A percentile compares a stretch with the other conserved stretches of the same genome.
Conservation (phyloP, 1,140 invertebrate genomes). For the Antheraea pernyi region DNA sequence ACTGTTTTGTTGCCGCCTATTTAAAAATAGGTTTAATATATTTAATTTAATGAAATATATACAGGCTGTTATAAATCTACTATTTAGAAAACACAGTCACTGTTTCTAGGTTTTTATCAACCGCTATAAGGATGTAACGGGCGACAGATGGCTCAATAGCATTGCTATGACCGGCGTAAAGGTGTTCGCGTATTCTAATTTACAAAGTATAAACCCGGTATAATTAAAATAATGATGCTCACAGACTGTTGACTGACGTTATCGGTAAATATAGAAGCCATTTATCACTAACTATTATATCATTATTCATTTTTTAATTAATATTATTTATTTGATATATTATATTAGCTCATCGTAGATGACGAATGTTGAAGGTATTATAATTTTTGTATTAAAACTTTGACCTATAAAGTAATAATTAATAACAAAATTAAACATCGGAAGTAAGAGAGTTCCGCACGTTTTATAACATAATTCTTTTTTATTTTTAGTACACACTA, state of each 20-base stretch:
- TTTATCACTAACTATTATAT: background rate
- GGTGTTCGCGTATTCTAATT: conserved; percentile 13
- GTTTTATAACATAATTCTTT: no score
- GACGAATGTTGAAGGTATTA: no score
- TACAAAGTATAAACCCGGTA: background rate
- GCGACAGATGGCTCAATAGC: conserved; percentile 6
- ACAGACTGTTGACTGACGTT: conserved; percentile 1
- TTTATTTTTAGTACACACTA: no score
- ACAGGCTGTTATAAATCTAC: background rate
- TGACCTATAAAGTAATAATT: no score
- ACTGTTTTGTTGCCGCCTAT: no score
- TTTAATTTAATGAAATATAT: no score
- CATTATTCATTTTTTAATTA: conserved; percentile 4
- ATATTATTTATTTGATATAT: background rate
- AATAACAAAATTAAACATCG: no score
- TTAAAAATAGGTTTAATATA: no score
- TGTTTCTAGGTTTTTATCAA: background rate
- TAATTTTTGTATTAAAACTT: no score
- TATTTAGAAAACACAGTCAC: background rate
- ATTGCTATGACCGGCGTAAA: conserved; percentile 5
- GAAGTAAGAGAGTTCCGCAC: no score
- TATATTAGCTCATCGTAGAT: no score
- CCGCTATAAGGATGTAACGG: background rate
- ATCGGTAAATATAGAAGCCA: background rate
- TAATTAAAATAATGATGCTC: conserved; percentile 13